Base-by-base conservation (phyloP, 2,888 invertebrate species). In the Tortricodes alternella region DNA sequence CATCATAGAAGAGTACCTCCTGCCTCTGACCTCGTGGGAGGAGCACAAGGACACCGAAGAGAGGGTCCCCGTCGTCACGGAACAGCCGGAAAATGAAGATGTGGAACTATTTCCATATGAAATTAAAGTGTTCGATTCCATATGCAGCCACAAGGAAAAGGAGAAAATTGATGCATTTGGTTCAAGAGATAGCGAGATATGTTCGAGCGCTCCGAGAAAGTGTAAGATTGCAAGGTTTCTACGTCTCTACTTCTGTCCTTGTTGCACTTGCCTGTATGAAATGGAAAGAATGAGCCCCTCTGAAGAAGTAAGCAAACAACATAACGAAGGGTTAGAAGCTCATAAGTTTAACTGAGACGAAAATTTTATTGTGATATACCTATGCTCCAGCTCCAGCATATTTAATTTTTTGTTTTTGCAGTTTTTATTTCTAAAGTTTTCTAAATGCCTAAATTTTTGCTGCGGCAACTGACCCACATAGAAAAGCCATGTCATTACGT, bases 21-120 rank as follows among this genome's bases (percentile, higher is more conserved):
- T 93, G 15, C 92, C 93, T 0, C 64, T 93, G 19, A 89, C 92
- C 7, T 93, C 93, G 8, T 93, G 93, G 93, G 92, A 92, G 62
- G 83, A 82, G 70, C 70, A 9, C 49, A 62, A 15, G 74, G 74
- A 13, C 39, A 6, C 59, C 15, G 69, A 70, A 16, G 63, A 37
- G 13, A 77, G 73, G 63, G 63, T 67, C 2, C 35, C 59, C 6
- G 59, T 63, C n/a, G 59, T 60, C 2, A 66, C 71, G 24, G 65
- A 70, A 18, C 59, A 39, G 2, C n/a, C 6, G 5, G 15, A 37
- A 4, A 21, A 37, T 8, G 37, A 37, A 1, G 18, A 24, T n/a
- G n/a, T n/a, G n/a, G n/a, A n/a, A n/a, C n/a, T n/a, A n/a, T n/a
- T n/a, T n/a, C n/a, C n/a, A n/a, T n/a, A n/a, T n/a, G 34, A 58